These are phyloP conservation scores for Wiebesia pumilae DNA, from an alignment of 1,140 invertebrate species.

Conservation along the genomic window DNA sequence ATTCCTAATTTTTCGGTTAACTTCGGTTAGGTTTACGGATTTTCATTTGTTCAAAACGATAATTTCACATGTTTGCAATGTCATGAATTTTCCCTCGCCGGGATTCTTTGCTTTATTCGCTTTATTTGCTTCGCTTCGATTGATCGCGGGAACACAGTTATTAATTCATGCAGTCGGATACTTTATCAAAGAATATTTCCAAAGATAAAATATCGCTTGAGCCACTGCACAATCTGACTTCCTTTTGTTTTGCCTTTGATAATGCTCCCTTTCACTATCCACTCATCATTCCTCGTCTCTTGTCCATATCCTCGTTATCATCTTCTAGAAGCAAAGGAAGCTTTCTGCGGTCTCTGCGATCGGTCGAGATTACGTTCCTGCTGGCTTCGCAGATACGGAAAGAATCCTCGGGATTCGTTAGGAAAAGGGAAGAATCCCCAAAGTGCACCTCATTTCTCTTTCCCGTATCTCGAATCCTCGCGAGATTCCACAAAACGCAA, in stretches of 20 bases:
- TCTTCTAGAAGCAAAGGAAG: not conserved
- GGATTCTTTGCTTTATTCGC: too few species aligned
- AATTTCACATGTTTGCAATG: too few species aligned
- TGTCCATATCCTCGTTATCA: not conserved
- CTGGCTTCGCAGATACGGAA: constrained; percentile 51
- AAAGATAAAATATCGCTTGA: too few species aligned
- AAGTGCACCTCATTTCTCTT: constrained; percentile 57
- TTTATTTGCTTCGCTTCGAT: too few species aligned
- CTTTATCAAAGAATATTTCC: too few species aligned
- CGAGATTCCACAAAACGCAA: not conserved
- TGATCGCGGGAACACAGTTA: not conserved
- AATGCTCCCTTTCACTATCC: not conserved
- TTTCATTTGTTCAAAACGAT: too few species aligned
- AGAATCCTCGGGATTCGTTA: constrained; percentile 46
- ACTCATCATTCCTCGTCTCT: not conserved
- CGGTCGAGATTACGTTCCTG: constrained; percentile 48
- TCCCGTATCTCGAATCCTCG: constrained; percentile 58
- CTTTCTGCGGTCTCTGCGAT: constrained; percentile 22
- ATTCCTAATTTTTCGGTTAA: too few species aligned
- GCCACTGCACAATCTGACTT: not conserved
- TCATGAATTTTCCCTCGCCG: too few species aligned
- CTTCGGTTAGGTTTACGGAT: too few species aligned
- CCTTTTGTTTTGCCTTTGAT: constrained; percentile 3
- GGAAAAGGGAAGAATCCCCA: constrained; percentile 55
- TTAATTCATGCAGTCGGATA: not conserved